Base-by-base conservation (phyloP, 2,113 vertebrate genomes). In the Calyptomena viridis region DNA sequence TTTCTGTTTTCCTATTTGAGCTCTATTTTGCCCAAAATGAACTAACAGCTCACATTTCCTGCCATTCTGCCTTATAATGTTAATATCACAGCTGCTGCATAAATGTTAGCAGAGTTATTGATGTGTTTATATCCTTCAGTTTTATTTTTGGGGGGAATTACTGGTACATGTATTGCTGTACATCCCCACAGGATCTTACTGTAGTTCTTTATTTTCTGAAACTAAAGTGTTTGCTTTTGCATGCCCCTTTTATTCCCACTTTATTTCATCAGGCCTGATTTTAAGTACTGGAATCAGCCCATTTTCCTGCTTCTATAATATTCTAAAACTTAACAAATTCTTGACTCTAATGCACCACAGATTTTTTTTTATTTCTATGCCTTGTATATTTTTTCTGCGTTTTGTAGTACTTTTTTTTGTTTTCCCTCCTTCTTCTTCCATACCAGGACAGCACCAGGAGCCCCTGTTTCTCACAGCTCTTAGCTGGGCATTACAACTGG, bases 161-260 rank as follows among this genome's bases (percentile, higher is more conserved):
- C 24, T 76, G 9, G 0, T 30, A 6, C 0, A 0, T 53, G 30
- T 4, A 6, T 5, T 87, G 63, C 27, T 47, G 25, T 40, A 21
- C 23, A 19, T 53, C 52, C 30, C 24, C 0, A 2, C 16, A 12
- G 14, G 33, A 18, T 40, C 39, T 77, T 40, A 35, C 1, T 2
- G 0, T 59, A 22, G 7, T 44, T 39, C 40, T 44, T 63, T 9
- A 11, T 68, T 77, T 78, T 40, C 55, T 37, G 14, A 67, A 30
- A 4, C 4, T 21, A 46, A 40, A 44, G 39, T 8, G 6, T 42
- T 59, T 49, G 10, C 49, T 63, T 84, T 47, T 68, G 47, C 47
- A 84, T 31, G 22, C 58, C 35, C 28, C 33, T 68, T 14, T 71
- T 42, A 14, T 19, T 83, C 37, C 24, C 33, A 3, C 31, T 94